Evolutionary conservation across 1,140 invertebrate genomes (phyloP), one percentile per base, ranked within the genome.

Genomic region (Bombus soroeensis): DNA sequence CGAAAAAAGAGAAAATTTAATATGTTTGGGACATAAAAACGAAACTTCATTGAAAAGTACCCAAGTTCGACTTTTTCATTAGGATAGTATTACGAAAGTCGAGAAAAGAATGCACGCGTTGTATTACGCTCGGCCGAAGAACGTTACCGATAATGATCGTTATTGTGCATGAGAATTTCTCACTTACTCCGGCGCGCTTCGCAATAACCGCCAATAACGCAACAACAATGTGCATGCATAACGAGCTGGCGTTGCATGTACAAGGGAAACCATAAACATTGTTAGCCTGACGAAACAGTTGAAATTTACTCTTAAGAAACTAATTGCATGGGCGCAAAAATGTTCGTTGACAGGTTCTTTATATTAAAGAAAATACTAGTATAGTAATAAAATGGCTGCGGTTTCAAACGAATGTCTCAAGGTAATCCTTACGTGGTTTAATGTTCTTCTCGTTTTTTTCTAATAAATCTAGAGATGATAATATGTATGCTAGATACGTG

Each of bases 191-290:
- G 73, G 37, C 53, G 85, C 47, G 73, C 81, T 71, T 87, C 85
- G 85, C 81, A 84, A 87, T 84, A 84, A 66, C 85, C 68, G 75
- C 41, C 86, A 80, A 87, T 87, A 87, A 87, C 76, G 86, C 86
- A 87, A 87, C 82, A 85, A 87, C 76, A 87, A 87, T 85, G 85
- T 78, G 81, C 75, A 83, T 72, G 57, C 76, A 87, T 87, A 87
- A 87, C 62, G 76, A 87, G 82, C 62, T 85, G 64, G 68, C 59
- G 62, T 85, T 85, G 86, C 86, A 80, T 74, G 76, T 25, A n/a
- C 85, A 47, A 74, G 82, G 71, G 82, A 87, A 87, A 87, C 76
- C 59, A 72, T 87, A 87, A 87, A 87, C 86, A 85, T 80, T 77
- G 81, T 83, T 82, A 34, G 43, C 22, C 81, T 78, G 81, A 84